phyloP scores from a whole-genome alignment of 2,113 vertebrate species.

The Bagarius yarrelli region DNA sequence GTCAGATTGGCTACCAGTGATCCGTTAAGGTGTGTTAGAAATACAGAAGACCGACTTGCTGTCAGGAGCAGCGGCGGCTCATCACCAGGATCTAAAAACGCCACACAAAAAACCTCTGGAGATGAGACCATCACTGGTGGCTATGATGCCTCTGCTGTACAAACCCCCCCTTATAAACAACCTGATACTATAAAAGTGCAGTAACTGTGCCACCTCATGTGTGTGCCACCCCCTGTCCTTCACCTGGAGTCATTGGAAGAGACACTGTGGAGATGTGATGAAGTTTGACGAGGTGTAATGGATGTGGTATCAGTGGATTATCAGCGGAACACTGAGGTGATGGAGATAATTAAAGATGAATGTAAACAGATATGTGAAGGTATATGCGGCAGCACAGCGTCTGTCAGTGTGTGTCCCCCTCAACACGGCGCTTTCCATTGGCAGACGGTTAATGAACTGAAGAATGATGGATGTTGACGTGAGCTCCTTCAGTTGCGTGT shows the following conservation, averaged over 20 bases:
- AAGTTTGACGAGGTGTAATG: not conserved
- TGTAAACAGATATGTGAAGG: not conserved
- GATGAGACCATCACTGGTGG: too few species aligned
- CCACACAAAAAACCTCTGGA: too few species aligned
- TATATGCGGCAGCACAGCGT: not conserved
- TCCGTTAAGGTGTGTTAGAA: slow-evolving; percentile 74
- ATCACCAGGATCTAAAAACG: slow-evolving; percentile 73
- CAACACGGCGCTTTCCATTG: not conserved
- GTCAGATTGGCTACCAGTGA: slow-evolving; percentile 60
- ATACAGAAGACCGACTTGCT: slow-evolving; percentile 68
- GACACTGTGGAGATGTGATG: too few species aligned
- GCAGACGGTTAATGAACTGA: not conserved
- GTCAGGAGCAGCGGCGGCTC: slow-evolving; percentile 74
- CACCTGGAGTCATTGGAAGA: not conserved
- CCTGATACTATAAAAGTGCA: not conserved
- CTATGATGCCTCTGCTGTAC: not conserved
- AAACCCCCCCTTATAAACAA: not conserved
- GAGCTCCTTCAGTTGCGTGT: not conserved
- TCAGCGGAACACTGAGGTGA: not conserved
- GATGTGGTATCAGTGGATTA: not conserved
- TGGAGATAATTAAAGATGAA: not conserved
- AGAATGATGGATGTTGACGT: slow-evolving; percentile 22
- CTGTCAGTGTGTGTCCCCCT: not conserved
- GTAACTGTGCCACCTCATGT: not conserved
- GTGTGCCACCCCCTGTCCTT: not conserved